phyloP scores from a whole-genome alignment of 2,797 vertebrate species.

The Acanthurus leucopareius region DNA sequence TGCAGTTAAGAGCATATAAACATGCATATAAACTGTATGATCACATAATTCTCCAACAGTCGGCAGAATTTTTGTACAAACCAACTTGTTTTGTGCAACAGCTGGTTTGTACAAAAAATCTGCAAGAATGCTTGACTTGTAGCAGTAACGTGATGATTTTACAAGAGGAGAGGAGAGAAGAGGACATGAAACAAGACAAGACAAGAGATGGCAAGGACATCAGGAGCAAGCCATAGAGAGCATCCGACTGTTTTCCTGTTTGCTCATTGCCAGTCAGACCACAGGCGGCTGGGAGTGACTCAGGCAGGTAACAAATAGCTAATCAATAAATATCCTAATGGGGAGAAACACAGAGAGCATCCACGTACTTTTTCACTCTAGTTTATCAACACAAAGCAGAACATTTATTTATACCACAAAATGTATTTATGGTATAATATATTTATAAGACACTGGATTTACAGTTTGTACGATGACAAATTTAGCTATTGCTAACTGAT shows the following conservation, averaged over 20 bases:
- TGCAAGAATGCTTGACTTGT: not conserved
- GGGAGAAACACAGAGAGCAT: conserved; percentile 45
- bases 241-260: conserved; percentile 12
- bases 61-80: too few species aligned
- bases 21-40: not conserved
- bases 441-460: too few species aligned
- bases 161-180: not conserved
- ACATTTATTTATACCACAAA: too few species aligned
- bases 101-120: not conserved
- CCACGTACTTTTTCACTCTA: not conserved
- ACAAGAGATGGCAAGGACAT: conserved; percentile 7
- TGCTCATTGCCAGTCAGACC: conserved; percentile 50
- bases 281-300: conserved; percentile 47
- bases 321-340: conserved; percentile 68
- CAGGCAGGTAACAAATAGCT: conserved; percentile 60
- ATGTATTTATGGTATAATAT: too few species aligned
- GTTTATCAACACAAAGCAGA: too few species aligned
- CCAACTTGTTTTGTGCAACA: not conserved
- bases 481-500: too few species aligned
- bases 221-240: conserved; percentile 24
- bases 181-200: not conserved
- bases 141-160: not conserved
- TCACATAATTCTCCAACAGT: too few species aligned
- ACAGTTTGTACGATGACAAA: too few species aligned
- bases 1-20: not conserved